Evolutionary conservation across 2,113 vertebrate genomes (phyloP), one percentile per base, ranked within the genome.

Genomic region (Ramphastos sulfuratus): DNA sequence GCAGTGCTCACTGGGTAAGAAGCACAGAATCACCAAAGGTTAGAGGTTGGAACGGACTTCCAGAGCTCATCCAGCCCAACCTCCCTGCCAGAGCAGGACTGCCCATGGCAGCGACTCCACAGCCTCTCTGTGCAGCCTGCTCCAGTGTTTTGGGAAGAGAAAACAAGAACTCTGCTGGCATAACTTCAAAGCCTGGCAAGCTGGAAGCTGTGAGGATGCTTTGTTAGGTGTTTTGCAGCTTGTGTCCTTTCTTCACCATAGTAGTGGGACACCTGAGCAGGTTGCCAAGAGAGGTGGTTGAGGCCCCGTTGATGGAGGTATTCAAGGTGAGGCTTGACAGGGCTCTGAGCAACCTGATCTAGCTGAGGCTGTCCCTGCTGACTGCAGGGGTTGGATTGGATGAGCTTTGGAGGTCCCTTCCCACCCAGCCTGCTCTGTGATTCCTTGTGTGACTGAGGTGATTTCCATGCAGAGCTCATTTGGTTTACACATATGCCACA

Each of bases 1-100:
- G 84, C 74, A 93, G 82, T 82, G 86, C 84, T 82, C 54, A 75
- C 74, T 90, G 83, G 54, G 44, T 76, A 92, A 81, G 87, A 94
- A 81, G 15, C 42, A 50, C 20, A 50, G 48, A 21, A 23, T 52
- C 50, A 52, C 50, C 24, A 23, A 12, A 24, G 11, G 23, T 52
- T 12, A 52, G 50, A 17, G 50, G 50, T 52, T 52, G 50, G 21
- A 52, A 52, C 11, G 50, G 90, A 69, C 67, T 84, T 85, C 27
- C 19, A 15, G 59, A 28, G 50, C 73, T 33, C 19, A 50, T 69
- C n/a, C 39, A 52, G 23, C 3, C 48, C 50, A 52, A 24, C 50
- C 23, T 20, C 18, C 23, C 50, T 52, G 50, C 50, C 50, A 52
- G 50, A 50, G 21, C 50, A 50, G 48, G 48, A 20, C 17, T 19